Conservation (phyloP, 1,140 invertebrate genomes). For the Cotesia vestalis region DNA sequence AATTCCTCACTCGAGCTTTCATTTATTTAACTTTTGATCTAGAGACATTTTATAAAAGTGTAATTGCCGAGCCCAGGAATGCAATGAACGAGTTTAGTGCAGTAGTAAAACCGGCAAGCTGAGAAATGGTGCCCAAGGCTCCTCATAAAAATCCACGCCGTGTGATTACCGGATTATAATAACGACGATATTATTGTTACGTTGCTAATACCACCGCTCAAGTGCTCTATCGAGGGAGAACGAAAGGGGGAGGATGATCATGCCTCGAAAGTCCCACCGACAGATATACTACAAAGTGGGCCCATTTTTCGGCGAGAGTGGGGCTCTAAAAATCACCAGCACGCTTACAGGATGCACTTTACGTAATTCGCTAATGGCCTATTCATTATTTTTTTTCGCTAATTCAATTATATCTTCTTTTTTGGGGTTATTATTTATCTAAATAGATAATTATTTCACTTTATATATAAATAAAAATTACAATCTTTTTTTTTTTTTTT, state of each 20-base stretch:
- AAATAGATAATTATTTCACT: no score
- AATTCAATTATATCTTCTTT: no score
- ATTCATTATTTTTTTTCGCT: constrained; percentile 37
- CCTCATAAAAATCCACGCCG: constrained; percentile 41
- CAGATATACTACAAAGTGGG: not conserved
- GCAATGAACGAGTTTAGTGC: no score
- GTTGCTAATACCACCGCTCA: constrained; percentile 44
- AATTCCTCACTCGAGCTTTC: no score
- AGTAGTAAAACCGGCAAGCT: not conserved
- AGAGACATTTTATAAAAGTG: no score
- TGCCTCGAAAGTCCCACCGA: no score
- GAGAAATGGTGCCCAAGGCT: not conserved
- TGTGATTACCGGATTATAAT: constrained; percentile 55
- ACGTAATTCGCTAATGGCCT: constrained; percentile 45
- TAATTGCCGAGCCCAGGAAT: no score
- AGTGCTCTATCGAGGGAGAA: not conserved
- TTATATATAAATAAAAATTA: no score
- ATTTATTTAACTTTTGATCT: no score
- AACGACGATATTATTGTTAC: constrained; percentile 52
- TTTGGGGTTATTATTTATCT: no score
- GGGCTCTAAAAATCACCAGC: constrained; percentile 25
- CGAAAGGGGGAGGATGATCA: not conserved
- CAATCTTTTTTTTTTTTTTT: no score
- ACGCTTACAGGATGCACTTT: constrained; percentile 36
- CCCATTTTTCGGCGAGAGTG: constrained; percentile 8